Conservation (phyloP, 2,113 vertebrate genomes). For the Poecilia latipinna region DNA sequence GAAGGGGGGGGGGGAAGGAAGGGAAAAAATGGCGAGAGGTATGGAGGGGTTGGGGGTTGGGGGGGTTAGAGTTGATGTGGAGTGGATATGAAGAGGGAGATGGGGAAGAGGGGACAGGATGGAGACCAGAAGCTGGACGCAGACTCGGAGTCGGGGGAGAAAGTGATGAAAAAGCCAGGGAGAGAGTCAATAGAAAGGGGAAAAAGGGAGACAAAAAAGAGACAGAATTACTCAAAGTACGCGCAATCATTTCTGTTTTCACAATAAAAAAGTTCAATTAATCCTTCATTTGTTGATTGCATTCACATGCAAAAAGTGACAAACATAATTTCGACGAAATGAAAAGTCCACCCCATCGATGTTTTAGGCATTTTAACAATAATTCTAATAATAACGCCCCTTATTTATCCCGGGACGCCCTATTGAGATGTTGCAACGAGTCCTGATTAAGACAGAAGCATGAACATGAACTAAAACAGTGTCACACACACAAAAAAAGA, state of each 20-base stretch:
- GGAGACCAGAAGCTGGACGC: conserved; percentile 36
- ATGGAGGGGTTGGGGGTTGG: background rate
- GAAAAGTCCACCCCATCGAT: too few species aligned
- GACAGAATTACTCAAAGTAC: conserved; percentile 38
- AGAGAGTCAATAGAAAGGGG: conserved; percentile 22
- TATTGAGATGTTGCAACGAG: background rate
- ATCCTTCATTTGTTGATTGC: conserved; percentile 10
- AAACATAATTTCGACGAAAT: background rate
- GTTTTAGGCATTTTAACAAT: background rate
- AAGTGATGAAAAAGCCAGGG: conserved; percentile 30
- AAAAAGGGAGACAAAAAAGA: conserved; percentile 34
- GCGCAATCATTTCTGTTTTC: conserved; percentile 9
- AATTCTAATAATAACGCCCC: background rate
- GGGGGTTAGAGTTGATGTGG: conserved; percentile 46
- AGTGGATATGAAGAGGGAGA: conserved; percentile 64
- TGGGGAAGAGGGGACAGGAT: conserved; percentile 31
- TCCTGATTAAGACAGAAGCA: background rate
- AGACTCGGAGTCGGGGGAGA: background rate
- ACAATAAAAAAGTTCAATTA: background rate
- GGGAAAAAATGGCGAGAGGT: conserved; percentile 16
- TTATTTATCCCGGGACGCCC: background rate
- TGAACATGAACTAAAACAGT: background rate
- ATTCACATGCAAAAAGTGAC: background rate
- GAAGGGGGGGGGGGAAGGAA: background rate
- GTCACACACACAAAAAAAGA: background rate